Evolutionary conservation across 2,797 vertebrate species (phyloP).

Genomic region (Adrianichthys oophorus): DNA sequence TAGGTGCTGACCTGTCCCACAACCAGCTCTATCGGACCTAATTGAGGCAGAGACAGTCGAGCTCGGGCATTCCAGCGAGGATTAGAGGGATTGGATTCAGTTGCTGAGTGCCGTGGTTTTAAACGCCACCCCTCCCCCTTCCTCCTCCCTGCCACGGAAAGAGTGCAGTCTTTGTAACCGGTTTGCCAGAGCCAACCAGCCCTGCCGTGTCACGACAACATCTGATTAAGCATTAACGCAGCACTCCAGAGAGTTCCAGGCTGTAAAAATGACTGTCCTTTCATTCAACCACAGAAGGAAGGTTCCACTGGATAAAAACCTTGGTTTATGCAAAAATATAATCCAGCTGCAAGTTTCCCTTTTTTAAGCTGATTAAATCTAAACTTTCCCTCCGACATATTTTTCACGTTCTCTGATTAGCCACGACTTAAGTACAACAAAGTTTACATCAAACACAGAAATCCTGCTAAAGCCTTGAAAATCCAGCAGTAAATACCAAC

Average conservation of each 20-base stretch:
- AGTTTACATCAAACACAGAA: slow-evolving; percentile 4
- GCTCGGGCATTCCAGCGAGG: slow-evolving; percentile 74
- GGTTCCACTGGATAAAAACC: slow-evolving; percentile 5
- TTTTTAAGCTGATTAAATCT: slow-evolving; percentile 2
- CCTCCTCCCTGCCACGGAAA: slow-evolving; percentile 53
- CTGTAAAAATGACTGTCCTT: slow-evolving; percentile 32
- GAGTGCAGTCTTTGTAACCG: slow-evolving; percentile 69
- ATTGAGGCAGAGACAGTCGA: slow-evolving; percentile 70
- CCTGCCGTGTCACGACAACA: slow-evolving; percentile 60
- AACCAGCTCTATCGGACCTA: slow-evolving; percentile 59
- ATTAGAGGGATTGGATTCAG: slow-evolving; percentile 81
- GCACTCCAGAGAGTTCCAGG: slow-evolving; percentile 26
- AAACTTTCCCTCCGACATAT: background rate
- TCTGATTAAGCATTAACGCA: slow-evolving; percentile 51
- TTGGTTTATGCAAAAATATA: slow-evolving; percentile 10
- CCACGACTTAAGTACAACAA: slow-evolving; percentile 2
- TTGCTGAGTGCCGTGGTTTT: slow-evolving; percentile 76
- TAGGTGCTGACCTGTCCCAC: slow-evolving; percentile 45
- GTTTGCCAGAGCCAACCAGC: slow-evolving; percentile 45
- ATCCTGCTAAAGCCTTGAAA: slow-evolving; percentile 9
- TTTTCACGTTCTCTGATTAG: slow-evolving; percentile 1
- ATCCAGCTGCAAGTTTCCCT: slow-evolving; percentile 4
- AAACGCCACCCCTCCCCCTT: slow-evolving; percentile 41
- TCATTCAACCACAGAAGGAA: slow-evolving; percentile 23
- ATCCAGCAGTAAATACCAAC: slow-evolving; percentile 4